Percentiles rank a stretch among this genome's conserved stretches.
Conservation (phyloP, 1,140 invertebrate genomes). For the Bombus impatiens region DNA sequence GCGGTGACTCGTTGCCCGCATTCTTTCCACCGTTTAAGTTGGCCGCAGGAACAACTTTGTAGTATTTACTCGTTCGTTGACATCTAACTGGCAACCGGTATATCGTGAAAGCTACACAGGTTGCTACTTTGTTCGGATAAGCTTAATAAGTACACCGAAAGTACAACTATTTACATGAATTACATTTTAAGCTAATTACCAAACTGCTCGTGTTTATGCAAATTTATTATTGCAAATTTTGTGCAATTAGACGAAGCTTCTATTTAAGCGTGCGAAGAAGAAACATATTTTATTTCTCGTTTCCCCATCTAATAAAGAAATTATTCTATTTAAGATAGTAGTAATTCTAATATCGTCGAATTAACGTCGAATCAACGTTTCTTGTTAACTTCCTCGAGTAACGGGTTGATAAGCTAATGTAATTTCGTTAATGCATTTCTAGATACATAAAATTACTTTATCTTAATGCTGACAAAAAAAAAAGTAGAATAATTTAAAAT, state of each 20-base stretch:
- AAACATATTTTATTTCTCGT: not conserved
- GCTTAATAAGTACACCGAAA: not conserved
- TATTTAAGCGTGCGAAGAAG: not conserved
- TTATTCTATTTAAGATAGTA: not conserved
- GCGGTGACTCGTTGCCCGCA: not conserved
- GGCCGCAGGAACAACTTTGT: not conserved
- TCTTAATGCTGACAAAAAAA: not conserved
- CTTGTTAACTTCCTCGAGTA: not conserved
- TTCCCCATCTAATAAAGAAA: not conserved
- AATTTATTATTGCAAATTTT: not conserved
- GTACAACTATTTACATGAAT: not conserved
- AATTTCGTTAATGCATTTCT: not conserved
- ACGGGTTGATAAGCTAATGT: not conserved
- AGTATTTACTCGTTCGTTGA: constrained; percentile 9
- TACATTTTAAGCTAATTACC: not conserved
- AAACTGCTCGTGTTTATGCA: not conserved
- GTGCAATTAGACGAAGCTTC: not conserved
- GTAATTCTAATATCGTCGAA: not conserved
- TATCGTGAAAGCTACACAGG: not conserved
- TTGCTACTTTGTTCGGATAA: not conserved
- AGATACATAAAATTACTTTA: not conserved
- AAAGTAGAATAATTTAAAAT: not conserved
- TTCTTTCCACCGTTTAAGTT: not conserved
- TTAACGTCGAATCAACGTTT: too few species aligned
- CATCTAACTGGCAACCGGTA: constrained; percentile 8